Conservation (phyloP, 2,797 vertebrate species). For the Carduelis carduelis region DNA sequence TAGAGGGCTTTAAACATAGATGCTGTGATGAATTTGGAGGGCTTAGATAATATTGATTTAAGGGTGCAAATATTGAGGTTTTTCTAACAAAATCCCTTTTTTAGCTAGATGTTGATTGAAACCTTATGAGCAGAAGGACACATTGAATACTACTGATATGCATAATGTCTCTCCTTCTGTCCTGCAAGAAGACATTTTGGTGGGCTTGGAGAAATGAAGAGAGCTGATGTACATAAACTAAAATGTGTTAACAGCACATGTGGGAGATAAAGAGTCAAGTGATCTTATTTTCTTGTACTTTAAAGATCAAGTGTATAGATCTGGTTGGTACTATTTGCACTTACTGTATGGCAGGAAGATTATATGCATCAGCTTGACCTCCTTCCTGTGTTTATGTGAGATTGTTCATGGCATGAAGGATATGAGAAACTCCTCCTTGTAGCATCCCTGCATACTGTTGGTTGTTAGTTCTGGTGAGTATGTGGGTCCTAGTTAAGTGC, state of each 20-base stretch:
- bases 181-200: neutral
- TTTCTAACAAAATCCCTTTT: neutral
- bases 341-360: neutral
- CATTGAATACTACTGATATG: neutral
- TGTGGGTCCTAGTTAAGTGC: neutral
- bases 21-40: neutral
- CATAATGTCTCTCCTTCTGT: neutral
- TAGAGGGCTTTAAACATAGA: neutral
- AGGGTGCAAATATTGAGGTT: neutral
- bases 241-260: neutral
- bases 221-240: neutral
- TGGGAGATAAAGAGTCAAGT: neutral
- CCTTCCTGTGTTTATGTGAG: neutral
- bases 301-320: neutral
- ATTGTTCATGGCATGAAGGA: neutral
- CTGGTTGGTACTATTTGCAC: neutral
- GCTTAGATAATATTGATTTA: neutral
- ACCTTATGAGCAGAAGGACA: neutral
- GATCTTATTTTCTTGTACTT: neutral
- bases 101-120: neutral
- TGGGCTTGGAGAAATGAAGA: neutral
- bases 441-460: neutral
- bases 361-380: neutral
- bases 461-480: neutral
- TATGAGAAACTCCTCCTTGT: neutral